Percentiles rank a stretch among this genome's conserved stretches.
phyloP scores from a whole-genome alignment of 37 sponge, comb jelly and placozoan genomes.

The Axinella damicornis region DNA sequence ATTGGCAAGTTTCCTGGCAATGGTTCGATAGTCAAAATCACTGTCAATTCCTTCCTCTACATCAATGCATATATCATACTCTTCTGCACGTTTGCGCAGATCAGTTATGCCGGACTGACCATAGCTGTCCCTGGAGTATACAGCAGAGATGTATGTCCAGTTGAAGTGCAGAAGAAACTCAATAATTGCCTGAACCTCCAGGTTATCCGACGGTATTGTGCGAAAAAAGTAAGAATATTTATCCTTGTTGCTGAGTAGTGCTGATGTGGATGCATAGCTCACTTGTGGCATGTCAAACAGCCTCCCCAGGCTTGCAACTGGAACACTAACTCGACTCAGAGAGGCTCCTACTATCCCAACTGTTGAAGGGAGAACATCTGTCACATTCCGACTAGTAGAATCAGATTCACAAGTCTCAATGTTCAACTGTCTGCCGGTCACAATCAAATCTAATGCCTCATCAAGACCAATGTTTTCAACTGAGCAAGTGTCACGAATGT shows the following conservation, averaged over 20 bases:
- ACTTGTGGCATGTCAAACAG: conserved; percentile 73
- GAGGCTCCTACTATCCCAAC: conserved; percentile 74
- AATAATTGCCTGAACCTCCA: conserved; percentile 76
- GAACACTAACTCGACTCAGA: conserved; percentile 46
- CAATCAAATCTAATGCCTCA: conserved; percentile 61
- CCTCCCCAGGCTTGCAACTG: conserved; percentile 70
- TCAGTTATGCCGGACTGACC: conserved; percentile 54
- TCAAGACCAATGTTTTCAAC: conserved; percentile 62
- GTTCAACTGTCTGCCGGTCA: conserved; percentile 39
- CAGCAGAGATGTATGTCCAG: conserved; percentile 63
- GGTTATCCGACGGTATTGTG: conserved; percentile 72
- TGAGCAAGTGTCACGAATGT: conserved; percentile 80
- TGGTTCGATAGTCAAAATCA: neutral
- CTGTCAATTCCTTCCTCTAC: conserved; percentile 1
- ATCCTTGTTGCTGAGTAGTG: conserved; percentile 61
- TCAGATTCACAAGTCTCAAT: neutral
- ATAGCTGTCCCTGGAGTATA: conserved; percentile 43
- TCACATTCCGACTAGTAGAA: neutral
- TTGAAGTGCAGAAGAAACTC: conserved; percentile 50
- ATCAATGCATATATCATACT: conserved; percentile 53
- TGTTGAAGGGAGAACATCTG: neutral
- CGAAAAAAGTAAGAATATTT: conserved; percentile 75
- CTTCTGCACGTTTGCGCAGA: conserved; percentile 9
- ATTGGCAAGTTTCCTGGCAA: neutral
- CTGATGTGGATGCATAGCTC: conserved; percentile 80